Base-by-base conservation (phyloP, 2,113 vertebrate species). In the Aramus guarauna region DNA sequence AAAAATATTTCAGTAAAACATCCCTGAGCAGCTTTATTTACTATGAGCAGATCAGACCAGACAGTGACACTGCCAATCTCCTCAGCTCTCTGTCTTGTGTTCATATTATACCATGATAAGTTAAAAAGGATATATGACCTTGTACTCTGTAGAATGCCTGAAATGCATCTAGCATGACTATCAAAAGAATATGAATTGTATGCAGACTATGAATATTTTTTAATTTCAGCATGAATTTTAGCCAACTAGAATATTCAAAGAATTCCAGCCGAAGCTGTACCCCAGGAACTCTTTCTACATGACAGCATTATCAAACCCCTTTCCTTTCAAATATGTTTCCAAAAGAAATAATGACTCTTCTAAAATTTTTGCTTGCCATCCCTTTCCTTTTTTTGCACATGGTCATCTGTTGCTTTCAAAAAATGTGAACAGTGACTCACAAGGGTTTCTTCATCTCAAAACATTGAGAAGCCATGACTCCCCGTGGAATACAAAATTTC, bases 111-210 rank as follows among this genome's bases (percentile, higher is more conserved):
- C 43, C 48, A 37, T 50, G 52, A 53, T 72, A 88, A 85, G 37
- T 80, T 88, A 69, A 93, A 95, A 94, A 62, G 36, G 47, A 94
- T 95, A 80, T 79, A 85, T 93, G 60, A 43, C 16, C 27, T 76
- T 76, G 11, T 80, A 66, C 37, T 92, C 60, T 87, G 43, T 64
- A 76, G 89, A 88, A 83, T 71, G 59, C 10, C 75, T 84, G 71
- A 92, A 88, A 95, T 47, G 12, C 23, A 71, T 85, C 52, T 76
- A 43, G 27, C 15, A n/a, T 85, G 30, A 66, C 58, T 66, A 82
- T 55, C 48, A 74, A 66, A 92, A 95, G 13, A 66, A 62, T 48
- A 59, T 41, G 12, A 62, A 36, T 58, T 83, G 7, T 52, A 77
- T 82, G 29, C n/a, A 83, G 41, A 59, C 6, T n/a, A 37, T 36